A percentile compares a stretch with the other conserved stretches of the same genome.
Conservation (phyloP, 2,797 vertebrate species). For the Gymnoscopelus microlampas region DNA sequence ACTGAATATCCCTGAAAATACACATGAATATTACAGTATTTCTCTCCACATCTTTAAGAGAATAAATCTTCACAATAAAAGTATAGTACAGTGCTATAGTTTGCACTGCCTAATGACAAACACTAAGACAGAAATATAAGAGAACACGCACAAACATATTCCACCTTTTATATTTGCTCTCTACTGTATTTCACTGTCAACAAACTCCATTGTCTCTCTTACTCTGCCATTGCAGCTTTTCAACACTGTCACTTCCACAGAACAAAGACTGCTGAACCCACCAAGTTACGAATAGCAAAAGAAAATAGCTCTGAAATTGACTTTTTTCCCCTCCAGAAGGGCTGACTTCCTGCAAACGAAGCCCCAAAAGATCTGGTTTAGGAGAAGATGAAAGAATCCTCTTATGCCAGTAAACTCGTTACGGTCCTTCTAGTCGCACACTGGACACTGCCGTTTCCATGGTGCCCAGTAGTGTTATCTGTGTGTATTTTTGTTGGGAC, state of each 20-base stretch:
- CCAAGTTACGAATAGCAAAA: constrained; percentile 46
- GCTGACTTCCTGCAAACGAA: constrained; percentile 67
- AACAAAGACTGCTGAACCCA: constrained; percentile 38
- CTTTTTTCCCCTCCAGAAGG: constrained; percentile 62
- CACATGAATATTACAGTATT: no score
- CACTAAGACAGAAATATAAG: no score
- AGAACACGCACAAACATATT: constrained; percentile 6
- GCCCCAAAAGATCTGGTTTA: constrained; percentile 58
- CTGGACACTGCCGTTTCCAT: constrained; percentile 72
- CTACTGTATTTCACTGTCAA: background rate
- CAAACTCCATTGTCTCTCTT: constrained; percentile 22
- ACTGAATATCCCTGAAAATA: no score
- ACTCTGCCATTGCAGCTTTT: constrained; percentile 3
- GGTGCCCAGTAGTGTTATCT: constrained; percentile 59
- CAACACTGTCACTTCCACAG: constrained; percentile 25
- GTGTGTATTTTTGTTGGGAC: constrained; percentile 64
- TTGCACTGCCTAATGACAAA: no score
- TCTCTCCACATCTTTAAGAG: no score
- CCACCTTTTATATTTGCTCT: background rate
- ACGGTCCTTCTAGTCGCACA: constrained; percentile 57
- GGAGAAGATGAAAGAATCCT: constrained; percentile 75
- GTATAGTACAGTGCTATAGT: no score
- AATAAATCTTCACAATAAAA: no score
- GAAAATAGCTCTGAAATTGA: constrained; percentile 67
- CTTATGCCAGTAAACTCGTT: constrained; percentile 80